Evolutionary conservation across 1,140 invertebrate genomes (phyloP).

Genomic region (Ectropis grisescens): DNA sequence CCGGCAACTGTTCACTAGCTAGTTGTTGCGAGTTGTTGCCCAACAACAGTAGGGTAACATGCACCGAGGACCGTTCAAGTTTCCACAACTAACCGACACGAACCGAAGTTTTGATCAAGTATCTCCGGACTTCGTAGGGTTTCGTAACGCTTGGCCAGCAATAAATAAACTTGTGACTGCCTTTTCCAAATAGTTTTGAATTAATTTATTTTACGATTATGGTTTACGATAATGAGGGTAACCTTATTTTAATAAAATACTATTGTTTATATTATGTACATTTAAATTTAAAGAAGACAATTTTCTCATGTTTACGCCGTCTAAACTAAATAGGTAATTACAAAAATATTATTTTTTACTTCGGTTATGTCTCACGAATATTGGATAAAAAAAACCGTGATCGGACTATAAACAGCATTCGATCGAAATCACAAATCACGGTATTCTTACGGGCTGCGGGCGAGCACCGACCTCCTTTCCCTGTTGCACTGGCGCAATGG

Average conservation of each 20-base stretch:
- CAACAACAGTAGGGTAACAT: no score
- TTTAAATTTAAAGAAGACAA: no score
- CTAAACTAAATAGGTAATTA: no score
- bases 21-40: background rate
- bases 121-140: conserved; percentile 29
- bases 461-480: conserved; percentile 61
- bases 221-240: no score
- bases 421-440: conserved; percentile 33
- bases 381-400: conserved; percentile 15
- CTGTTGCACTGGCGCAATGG: conserved; percentile 62
- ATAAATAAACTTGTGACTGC: no score
- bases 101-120: background rate
- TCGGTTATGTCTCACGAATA: conserved; percentile 38
- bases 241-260: no score
- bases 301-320: no score
- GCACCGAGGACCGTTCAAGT: conserved; percentile 1
- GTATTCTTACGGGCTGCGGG: conserved; percentile 38
- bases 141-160: conserved; percentile 18
- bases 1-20: conserved; percentile 6
- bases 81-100: background rate
- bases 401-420: conserved; percentile 18
- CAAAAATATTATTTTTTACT: no score
- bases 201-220: no score
- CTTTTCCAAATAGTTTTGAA: no score
- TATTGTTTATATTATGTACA: no score